A percentile compares a stretch with the other conserved stretches of the same genome.
These are phyloP conservation scores for Psilopogon haemacephalus DNA, from an alignment of 2,113 vertebrate species.

Conservation along the genomic window DNA sequence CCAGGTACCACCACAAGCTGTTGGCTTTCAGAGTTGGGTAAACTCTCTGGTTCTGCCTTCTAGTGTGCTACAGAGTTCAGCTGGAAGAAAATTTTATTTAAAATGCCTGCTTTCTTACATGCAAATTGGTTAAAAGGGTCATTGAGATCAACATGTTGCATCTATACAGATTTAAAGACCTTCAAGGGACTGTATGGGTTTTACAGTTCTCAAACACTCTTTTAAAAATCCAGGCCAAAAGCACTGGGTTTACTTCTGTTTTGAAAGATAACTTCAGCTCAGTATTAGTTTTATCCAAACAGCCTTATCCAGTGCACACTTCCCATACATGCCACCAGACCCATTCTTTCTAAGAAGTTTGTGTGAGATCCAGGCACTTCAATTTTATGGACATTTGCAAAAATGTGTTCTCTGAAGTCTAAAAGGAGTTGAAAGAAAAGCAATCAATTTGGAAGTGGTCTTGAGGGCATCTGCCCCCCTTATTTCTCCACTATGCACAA, in stretches of 20 bases:
- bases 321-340: neutral
- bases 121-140: neutral
- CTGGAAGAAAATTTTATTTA: neutral
- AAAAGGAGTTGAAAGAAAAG: neutral
- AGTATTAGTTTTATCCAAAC: neutral
- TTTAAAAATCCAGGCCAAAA: neutral
- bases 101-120: neutral
- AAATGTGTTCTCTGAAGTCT: neutral
- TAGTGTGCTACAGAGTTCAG: neutral
- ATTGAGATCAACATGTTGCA: fast-evolving
- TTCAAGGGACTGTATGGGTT: neutral
- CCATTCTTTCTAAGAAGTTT: neutral
- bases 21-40: neutral
- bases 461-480: neutral
- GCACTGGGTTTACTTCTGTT: neutral
- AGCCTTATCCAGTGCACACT: neutral
- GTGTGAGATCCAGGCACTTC: neutral
- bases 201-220: neutral
- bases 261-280: neutral
- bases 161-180: neutral
- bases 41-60: neutral
- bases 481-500: neutral
- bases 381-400: neutral
- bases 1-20: fast-evolving
- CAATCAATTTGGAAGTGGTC: neutral